Conservation (phyloP, 2,888 invertebrate species). For the Criorhina ranunculi region DNA sequence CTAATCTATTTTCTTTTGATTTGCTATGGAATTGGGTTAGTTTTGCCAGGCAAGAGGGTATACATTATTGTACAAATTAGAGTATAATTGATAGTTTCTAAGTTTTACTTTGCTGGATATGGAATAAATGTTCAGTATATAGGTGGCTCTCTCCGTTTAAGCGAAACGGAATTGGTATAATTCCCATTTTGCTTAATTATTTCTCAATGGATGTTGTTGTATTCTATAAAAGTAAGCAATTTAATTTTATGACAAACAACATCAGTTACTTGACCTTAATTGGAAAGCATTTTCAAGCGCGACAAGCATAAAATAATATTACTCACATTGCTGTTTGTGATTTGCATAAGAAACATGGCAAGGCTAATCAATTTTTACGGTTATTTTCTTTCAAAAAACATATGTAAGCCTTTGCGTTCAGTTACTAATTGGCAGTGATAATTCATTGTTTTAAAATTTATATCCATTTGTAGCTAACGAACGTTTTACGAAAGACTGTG, state of each 20-base stretch:
- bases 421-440: not conserved
- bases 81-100: not conserved
- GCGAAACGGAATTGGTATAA: too few relatives aligned
- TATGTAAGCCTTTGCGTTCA: not conserved
- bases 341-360: not conserved
- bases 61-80: constrained; percentile 1
- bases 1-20: not conserved
- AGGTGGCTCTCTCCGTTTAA: too few relatives aligned
- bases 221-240: not conserved
- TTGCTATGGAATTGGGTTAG: not conserved
- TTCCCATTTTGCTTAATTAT: too few relatives aligned
- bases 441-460: constrained; percentile 15
- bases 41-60: not conserved
- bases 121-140: too few relatives aligned
- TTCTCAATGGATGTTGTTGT: not conserved
- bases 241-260: not conserved
- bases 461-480: not conserved
- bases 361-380: not conserved
- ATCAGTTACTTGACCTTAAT: not conserved
- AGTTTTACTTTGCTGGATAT: not conserved
- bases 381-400: too few relatives aligned
- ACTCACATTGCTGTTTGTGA: too few relatives aligned
- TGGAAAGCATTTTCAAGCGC: not conserved
- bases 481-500: too few relatives aligned
- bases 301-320: too few relatives aligned